Evolutionary conservation across 2,113 vertebrate species (phyloP).

Genomic region (Lophura nycthemera): DNA sequence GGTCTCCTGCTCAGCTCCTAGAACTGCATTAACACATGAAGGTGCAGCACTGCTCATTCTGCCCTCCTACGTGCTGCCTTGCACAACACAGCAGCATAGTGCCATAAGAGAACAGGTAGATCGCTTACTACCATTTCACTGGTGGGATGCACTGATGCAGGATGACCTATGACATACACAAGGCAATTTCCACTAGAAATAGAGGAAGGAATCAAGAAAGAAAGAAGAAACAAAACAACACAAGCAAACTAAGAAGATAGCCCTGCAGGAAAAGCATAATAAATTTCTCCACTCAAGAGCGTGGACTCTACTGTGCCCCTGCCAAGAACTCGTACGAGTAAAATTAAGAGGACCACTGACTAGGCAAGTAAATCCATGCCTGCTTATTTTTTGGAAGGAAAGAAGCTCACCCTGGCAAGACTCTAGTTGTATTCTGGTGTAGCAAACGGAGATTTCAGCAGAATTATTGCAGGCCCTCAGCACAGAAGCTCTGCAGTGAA

Average conservation of each 20-base stretch:
- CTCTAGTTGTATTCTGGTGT: neutral
- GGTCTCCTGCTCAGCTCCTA: neutral
- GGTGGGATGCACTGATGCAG: neutral
- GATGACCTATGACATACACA: neutral
- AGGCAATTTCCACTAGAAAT: neutral
- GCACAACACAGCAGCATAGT: neutral
- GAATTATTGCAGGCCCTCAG: neutral
- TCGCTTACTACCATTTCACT: neutral
- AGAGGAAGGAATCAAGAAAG: too few species aligned
- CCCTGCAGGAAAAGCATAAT: neutral
- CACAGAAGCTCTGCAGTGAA: neutral
- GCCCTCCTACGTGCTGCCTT: neutral
- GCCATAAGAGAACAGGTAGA: neutral
- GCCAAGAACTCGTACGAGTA: neutral
- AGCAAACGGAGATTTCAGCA: neutral
- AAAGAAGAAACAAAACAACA: neutral
- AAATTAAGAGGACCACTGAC: neutral
- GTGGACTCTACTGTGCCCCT: rapidly evolving
- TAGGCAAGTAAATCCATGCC: slow-evolving; percentile 18
- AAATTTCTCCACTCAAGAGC: neutral
- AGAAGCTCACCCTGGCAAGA: neutral
- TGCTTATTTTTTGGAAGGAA: neutral
- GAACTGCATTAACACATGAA: neutral
- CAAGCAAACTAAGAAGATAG: neutral
- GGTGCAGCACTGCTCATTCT: neutral